Evolutionary conservation across 2,797 vertebrate species (phyloP).

Genomic region (Choloepus didactylus): DNA sequence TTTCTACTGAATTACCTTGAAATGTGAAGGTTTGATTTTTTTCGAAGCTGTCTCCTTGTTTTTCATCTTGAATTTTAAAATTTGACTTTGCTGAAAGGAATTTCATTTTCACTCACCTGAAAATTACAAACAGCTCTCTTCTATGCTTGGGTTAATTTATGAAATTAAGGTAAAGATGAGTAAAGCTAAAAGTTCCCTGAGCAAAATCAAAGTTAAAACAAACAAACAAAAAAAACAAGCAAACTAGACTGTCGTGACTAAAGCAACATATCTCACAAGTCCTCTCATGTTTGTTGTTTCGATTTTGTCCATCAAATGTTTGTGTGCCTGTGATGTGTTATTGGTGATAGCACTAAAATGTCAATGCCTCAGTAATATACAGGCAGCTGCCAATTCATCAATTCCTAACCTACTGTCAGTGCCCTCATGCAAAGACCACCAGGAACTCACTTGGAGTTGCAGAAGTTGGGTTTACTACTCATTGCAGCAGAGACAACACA

Average conservation of each 20-base stretch:
- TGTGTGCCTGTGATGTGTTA: background rate
- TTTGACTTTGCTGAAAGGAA: constrained; percentile 80
- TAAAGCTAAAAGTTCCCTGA: constrained; percentile 79
- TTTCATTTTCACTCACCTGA: constrained; percentile 83
- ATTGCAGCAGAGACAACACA: background rate
- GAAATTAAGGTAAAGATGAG: constrained; percentile 83
- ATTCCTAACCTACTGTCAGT: background rate
- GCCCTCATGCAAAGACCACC: background rate
- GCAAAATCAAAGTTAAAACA: constrained; percentile 75
- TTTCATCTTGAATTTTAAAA: constrained; percentile 80
- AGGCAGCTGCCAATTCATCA: background rate
- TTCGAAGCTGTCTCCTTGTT: constrained; percentile 57
- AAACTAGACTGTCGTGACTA: constrained; percentile 47
- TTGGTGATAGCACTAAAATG: background rate
- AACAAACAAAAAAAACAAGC: background rate
- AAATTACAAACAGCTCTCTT: constrained; percentile 82
- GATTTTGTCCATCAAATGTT: constrained; percentile 22
- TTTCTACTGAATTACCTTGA: constrained; percentile 60
- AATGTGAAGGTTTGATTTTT: constrained; percentile 62
- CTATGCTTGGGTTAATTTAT: constrained; percentile 78
- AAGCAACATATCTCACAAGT: constrained; percentile 51
- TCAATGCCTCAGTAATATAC: background rate
- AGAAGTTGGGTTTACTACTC: background rate
- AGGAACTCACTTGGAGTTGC: background rate
- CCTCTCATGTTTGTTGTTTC: constrained; percentile 22